Percentiles rank a stretch among this genome's conserved stretches.
These are phyloP conservation scores for Phengaris alcon DNA, from an alignment of 2,888 invertebrate genomes.

Conservation along the genomic window DNA sequence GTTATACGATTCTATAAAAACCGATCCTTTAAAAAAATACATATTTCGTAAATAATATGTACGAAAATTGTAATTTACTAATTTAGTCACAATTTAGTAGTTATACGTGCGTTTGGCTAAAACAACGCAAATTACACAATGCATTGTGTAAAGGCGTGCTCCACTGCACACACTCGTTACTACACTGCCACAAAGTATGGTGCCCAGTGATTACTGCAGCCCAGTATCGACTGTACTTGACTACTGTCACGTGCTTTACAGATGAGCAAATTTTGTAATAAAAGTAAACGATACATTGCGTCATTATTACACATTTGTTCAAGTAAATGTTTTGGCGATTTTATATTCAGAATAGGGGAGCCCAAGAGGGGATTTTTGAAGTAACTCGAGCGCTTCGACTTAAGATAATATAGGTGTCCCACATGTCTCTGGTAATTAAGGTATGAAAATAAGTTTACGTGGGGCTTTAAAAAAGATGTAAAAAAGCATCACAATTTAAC, in stretches of 20 bases:
- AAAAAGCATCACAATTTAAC: too few species aligned
- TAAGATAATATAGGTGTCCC: too few species aligned
- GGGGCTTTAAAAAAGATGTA: too few species aligned
- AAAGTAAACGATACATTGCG: too few species aligned
- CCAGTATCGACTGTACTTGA: background rate
- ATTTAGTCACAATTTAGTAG: constrained; percentile 1
- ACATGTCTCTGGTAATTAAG: too few species aligned
- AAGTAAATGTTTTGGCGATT: background rate
- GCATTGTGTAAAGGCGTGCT: constrained; percentile 26
- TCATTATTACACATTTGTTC: background rate
- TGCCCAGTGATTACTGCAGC: background rate
- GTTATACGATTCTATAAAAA: too few species aligned
- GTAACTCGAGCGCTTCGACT: too few species aligned
- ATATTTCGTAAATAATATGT: background rate
- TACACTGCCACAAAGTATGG: constrained; percentile 16
- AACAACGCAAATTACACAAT: constrained; percentile 17
- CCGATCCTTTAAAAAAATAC: background rate
- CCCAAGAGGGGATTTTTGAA: too few species aligned
- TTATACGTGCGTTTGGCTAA: constrained; percentile 22
- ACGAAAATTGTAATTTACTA: background rate
- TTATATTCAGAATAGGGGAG: background rate
- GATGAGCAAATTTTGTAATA: too few species aligned
- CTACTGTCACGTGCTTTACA: too few species aligned
- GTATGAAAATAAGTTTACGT: too few species aligned
- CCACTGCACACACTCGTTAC: constrained; percentile 9